These are phyloP conservation scores for Hapalemur alaotrensis DNA, from an alignment of 2,797 vertebrate genomes.

Conservation along the genomic window DNA sequence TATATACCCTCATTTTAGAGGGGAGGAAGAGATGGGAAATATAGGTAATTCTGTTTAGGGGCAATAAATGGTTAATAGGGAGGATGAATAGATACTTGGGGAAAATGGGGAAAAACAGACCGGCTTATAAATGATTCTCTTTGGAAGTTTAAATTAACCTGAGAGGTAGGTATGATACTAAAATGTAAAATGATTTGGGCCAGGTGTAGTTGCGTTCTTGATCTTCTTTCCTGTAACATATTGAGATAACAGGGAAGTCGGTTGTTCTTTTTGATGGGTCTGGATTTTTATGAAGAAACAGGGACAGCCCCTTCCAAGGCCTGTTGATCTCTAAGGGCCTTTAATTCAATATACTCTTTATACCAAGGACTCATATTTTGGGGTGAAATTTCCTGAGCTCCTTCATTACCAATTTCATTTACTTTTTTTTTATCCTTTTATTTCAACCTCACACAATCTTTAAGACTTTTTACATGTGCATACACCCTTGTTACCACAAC, in stretches of 20 bases:
- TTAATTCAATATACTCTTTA: background rate
- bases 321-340: background rate
- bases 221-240: background rate
- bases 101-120: background rate
- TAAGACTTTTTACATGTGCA: background rate
- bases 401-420: background rate
- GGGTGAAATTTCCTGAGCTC: background rate
- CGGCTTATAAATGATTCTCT: background rate
- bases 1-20: background rate
- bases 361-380: background rate
- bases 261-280: background rate
- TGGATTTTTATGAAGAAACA: background rate
- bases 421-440: background rate
- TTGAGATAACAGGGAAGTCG: background rate
- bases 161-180: background rate
- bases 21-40: background rate
- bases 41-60: background rate
- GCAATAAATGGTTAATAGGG: background rate
- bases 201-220: background rate
- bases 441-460: background rate
- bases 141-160: background rate
- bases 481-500: background rate
- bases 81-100: background rate
- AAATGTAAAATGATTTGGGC: background rate
- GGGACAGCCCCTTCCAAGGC: background rate